Percentiles rank a stretch among this genome's conserved stretches.
phyloP scores from a whole-genome alignment of 2,113 vertebrate genomes.

The Istiophorus platypterus region DNA sequence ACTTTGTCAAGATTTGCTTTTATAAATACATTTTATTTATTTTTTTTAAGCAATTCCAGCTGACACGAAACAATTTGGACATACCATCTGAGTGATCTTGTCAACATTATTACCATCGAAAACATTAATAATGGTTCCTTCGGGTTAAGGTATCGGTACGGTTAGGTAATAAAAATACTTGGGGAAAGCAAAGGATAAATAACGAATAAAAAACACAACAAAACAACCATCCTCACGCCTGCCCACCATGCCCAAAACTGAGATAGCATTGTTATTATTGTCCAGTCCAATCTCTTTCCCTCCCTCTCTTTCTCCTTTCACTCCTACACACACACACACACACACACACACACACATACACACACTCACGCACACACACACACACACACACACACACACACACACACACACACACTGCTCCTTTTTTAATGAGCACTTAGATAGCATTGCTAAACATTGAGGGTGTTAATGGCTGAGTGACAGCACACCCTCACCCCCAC shows the following conservation, averaged over 20 bases:
- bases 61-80: not conserved
- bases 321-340: not conserved
- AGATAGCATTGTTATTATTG: constrained; percentile 5
- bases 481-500: constrained; percentile 6
- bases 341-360: not conserved
- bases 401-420: not conserved
- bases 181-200: not conserved
- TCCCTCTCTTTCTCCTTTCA: not conserved
- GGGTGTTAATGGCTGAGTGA: constrained; percentile 30
- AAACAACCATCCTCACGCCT: no score
- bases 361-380: not conserved
- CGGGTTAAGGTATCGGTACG: no score
- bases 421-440: constrained; percentile 45
- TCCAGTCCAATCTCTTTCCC: not conserved
- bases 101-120: not conserved
- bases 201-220: not conserved
- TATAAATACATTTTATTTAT: not conserved
- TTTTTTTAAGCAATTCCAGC: no score
- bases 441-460: constrained; percentile 8
- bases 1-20: not conserved
- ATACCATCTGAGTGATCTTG: not conserved
- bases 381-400: not conserved
- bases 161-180: no score
- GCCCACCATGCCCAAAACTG: not conserved
- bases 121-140: not conserved